Evolutionary conservation across 2,888 invertebrate genomes (phyloP), one percentile per base, ranked within the genome.

Genomic region (Ceriagrion tenellum): DNA sequence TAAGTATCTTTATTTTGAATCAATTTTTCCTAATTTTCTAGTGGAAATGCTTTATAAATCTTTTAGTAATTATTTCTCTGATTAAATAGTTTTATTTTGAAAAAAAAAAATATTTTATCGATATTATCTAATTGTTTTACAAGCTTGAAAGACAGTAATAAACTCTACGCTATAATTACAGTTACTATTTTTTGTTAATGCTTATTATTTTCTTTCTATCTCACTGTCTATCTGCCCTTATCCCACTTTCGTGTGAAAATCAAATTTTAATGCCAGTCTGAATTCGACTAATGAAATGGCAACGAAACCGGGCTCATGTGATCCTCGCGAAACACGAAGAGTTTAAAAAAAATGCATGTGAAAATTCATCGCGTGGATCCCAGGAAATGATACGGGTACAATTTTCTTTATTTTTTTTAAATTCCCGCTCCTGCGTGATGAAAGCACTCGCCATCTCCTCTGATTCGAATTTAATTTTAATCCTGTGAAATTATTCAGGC

Each of bases 381-480:
- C 69, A 23, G 26, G 26, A 8, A 69, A n/a, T 26, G 69, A 69
- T 26, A 26, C 69, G 69, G 69, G 26, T 26, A 26, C 26, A 18
- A 69, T 69, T 69, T 26, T 69, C 26, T 69, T 59, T 69, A 26
- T n/a, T 69, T 26, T 69, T 69, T 69, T 69, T 69, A 26, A 6
- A 69, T 26, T 69, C 26, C 69, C 69, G 69, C n/a, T 12, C 18
- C 23, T 69, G 59, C 59, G 47, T 47, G 59, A 69, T 26, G 69
- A n/a, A 69, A n/a, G 69, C n/a, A 20, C 69, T n/a, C 26, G 59
- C 59, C n/a, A 10, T 59, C 59, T 59, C 59, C 59, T 23, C 26
- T 69, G 69, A 69, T 69, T 69, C 69, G 69, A 69, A n/a, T 69
- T 69, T 69, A 69, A 69, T 69, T 69, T 69, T 69, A 69, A 69